Evolutionary conservation across 2,113 vertebrate genomes (phyloP), one percentile per base, ranked within the genome.

Genomic region (Sakesphorus luctuosus): DNA sequence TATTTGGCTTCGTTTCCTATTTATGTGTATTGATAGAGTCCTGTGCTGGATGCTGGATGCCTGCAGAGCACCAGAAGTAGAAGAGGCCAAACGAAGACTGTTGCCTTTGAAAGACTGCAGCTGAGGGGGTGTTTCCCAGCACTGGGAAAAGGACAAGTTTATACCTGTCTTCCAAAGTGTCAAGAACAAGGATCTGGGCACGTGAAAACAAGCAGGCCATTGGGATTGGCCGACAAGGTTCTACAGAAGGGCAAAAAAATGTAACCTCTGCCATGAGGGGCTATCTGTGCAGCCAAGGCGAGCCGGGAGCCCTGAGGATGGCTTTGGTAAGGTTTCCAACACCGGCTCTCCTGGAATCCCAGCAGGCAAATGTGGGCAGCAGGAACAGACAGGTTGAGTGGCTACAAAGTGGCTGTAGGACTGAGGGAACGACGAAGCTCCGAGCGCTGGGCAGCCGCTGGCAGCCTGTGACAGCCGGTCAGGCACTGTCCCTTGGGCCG

Each of bases 331-430:
- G 25, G 25, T 8, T 40, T 66, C 36, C 49, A 36, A 3, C 6
- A 13, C 5, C 0, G 0, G 12, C 53, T n/a, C 38, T 38, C 3
- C 0, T 3, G 9, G 49, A 15, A 33, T 6, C 35, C 33, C 8
- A 10, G 20, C n/a, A n/a, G 28, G 15, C 3, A 75, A n/a, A 44
- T 7, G 16, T 7, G 38, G 20, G 20, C n/a, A 52, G 7, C 21
- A 5, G 3, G 40, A 40, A 40, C 40, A 31, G 16, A 11, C 0
- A 1, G 38, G 8, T 16, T 4, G 2, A 12, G 12, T 49, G 47
- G 24, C 67, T 62, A 4, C 49, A 24, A 2, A 0, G 8, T 29
- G 20, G 25, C 62, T 76, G n/a, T 29, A 21, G 35, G 38, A 63
- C 13, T 28, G 18, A 18, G 25, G 17, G 19, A 58, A 23, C 28